Percentiles rank a stretch among this genome's conserved stretches.
Evolutionary conservation across 2,888 invertebrate genomes (phyloP).

Genomic region (Epiblema foenella): DNA sequence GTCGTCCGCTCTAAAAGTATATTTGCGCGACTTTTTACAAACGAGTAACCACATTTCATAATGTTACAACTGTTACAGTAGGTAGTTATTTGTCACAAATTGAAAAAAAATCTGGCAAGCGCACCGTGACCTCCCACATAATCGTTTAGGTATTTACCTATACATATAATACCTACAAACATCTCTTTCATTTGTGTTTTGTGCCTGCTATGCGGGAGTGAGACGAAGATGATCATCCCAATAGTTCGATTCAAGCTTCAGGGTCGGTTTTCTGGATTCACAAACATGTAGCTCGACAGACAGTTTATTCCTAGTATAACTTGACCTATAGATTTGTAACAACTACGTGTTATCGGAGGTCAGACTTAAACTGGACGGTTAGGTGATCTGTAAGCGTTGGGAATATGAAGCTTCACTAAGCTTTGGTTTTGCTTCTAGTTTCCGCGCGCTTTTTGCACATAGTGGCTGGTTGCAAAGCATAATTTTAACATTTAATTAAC

Average conservation of each 20-base stretch:
- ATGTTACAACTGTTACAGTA: neutral
- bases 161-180: neutral
- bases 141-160: neutral
- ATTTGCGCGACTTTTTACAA: neutral
- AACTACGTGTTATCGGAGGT: neutral
- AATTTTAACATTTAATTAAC: neutral
- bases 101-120: constrained; percentile 28
- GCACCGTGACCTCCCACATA: constrained; percentile 14
- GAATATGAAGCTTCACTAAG: constrained; percentile 46
- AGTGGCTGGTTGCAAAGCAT: constrained; percentile 47
- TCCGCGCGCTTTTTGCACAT: constrained; percentile 72
- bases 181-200: constrained; percentile 3
- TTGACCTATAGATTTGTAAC: neutral
- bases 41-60: constrained; percentile 10
- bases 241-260: constrained; percentile 7
- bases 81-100: constrained; percentile 10
- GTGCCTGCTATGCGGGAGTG: neutral
- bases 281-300: neutral
- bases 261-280: constrained; percentile 33
- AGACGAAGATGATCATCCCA: constrained; percentile 1
- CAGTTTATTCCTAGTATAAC: neutral
- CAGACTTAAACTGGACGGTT: neutral
- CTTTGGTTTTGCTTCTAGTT: constrained; percentile 59
- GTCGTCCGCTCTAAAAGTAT: neutral
- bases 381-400: neutral